phyloP scores from a whole-genome alignment of 2,113 vertebrate species.

The Abramis brama region DNA sequence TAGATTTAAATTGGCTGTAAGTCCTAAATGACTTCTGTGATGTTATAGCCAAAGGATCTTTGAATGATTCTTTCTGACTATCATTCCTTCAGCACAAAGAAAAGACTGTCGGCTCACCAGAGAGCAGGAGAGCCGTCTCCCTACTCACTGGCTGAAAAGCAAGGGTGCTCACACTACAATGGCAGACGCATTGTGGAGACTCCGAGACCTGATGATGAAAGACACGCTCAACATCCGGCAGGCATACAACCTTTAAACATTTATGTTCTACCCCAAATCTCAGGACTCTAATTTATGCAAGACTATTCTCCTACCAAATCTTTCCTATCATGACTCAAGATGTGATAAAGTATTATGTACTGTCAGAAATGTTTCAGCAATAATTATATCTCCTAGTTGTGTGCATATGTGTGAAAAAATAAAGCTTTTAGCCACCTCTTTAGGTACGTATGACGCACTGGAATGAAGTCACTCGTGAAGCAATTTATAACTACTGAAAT shows the following conservation, averaged over 20 bases:
- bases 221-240: constrained; percentile 97
- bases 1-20: neutral
- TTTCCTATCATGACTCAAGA: constrained; percentile 38
- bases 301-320: constrained; percentile 50
- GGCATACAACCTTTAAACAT: constrained; percentile 86
- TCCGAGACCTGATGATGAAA: constrained; percentile 95
- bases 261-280: constrained; percentile 62
- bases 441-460: constrained; percentile 48
- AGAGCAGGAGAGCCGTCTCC: constrained; percentile 95
- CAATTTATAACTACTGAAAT: constrained; percentile 56
- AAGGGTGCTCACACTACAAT: constrained; percentile 98
- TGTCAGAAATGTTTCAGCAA: constrained; percentile 42
- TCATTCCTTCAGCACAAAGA: constrained; percentile 79
- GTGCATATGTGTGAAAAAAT: neutral
- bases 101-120: constrained; percentile 90
- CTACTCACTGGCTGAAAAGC: constrained; percentile 96
- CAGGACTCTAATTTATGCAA: constrained; percentile 59
- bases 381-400: constrained; percentile 38
- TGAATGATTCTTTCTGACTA: constrained; percentile 12
- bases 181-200: constrained; percentile 95
- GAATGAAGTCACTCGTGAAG: constrained; percentile 48
- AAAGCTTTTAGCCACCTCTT: constrained; percentile 40
- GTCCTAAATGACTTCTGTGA: neutral
- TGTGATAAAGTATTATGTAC: constrained; percentile 33
- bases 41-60: neutral